Conservation (phyloP, 2,888 invertebrate genomes). For the Lasius fuliginosus region DNA sequence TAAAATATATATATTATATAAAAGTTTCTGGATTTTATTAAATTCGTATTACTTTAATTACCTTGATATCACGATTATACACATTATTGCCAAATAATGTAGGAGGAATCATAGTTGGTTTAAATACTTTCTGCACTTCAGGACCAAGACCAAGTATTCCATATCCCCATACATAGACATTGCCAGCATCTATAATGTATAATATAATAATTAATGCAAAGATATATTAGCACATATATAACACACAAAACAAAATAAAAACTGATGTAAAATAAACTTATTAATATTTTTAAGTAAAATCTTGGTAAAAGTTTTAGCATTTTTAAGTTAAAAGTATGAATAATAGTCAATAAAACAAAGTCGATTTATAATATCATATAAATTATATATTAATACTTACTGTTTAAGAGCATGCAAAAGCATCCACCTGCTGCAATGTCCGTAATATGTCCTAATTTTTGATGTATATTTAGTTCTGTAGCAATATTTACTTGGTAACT, state of each 20-base stretch:
- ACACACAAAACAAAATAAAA: background rate
- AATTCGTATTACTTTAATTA: constrained; percentile 55
- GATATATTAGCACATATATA: background rate
- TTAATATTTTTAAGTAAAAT: background rate
- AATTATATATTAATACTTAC: constrained; percentile 85
- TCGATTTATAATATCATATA: background rate
- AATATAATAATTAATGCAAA: background rate
- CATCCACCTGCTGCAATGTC: constrained; percentile 96
- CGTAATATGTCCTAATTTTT: constrained; percentile 91
- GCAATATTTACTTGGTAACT: constrained; percentile 92
- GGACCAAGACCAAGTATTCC: constrained; percentile 97
- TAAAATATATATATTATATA: background rate
- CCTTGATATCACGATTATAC: constrained; percentile 90
- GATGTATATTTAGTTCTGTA: constrained; percentile 89
- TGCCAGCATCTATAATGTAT: constrained; percentile 90
- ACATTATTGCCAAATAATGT: constrained; percentile 95
- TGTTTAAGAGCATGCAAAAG: constrained; percentile 94
- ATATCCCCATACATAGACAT: constrained; percentile 97
- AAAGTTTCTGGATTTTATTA: background rate
- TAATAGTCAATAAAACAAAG: background rate
- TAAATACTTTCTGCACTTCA: constrained; percentile 89
- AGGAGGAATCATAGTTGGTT: constrained; percentile 92
- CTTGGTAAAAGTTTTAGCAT: no score
- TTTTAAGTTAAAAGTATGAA: constrained; percentile 8
- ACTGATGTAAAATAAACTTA: background rate